Base-by-base conservation (phyloP, 2,797 vertebrate genomes). In the Coregonus sp. region DNA sequence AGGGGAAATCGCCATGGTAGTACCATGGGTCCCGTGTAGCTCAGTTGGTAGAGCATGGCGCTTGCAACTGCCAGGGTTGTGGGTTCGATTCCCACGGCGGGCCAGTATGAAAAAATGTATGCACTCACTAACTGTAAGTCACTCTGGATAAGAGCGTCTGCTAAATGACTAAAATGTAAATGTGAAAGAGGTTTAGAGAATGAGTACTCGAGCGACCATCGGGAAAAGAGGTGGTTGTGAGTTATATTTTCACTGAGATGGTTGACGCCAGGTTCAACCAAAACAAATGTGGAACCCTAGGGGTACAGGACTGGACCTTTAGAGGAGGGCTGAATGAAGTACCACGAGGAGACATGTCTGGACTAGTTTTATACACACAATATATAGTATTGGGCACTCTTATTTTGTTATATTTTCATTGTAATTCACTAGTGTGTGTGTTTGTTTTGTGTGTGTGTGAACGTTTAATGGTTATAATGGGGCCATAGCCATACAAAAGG, bases 1-100 rank as follows among this genome's bases (percentile, higher is more conserved):
- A 29, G 20, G 50, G n/a, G 50, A 84, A 81, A 83, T 79, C 75
- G 85, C 40, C 70, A 73, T 79, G 70, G 81, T 89, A 86, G 84
- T 88, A 15, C 18, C 56, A 59, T 59, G 56, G 25, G 25, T 25
- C 25, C 25, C 25, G 25, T 25, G 25, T 25, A 25, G 25, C 25
- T 25, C 25, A 25, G 25, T 25, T 25, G 25, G 25, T 25, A 25
- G 25, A 25, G 25, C 25, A 25, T 25, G 25, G 25, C 25, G 25
- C 25, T 25, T 25, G 25, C 25, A 25, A 25, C 25, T 1, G n/a
- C 25, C 25, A 25, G 25, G 25, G 25, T 25, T 25, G 25, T 25
- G 25, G 25, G 25, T 25, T 25, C 25, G 25, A 25, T 25, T 25
- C 25, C 25, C 25, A 25, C 25, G 25, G 25, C 1, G 25, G 25